phyloP scores from a whole-genome alignment of 2,113 vertebrate species.

The Apodemus sylvaticus region DNA sequence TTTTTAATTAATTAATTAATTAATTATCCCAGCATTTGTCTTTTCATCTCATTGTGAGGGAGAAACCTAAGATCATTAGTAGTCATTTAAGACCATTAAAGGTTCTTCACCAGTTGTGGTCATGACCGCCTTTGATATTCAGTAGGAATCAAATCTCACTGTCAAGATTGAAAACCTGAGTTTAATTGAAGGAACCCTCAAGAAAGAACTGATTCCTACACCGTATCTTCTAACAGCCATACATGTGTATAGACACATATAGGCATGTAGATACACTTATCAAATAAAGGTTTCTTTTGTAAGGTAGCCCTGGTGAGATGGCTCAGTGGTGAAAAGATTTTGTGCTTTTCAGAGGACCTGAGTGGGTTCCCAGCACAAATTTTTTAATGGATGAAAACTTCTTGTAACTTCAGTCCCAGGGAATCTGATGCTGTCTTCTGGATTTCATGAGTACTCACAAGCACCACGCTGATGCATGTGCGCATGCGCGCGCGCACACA shows the following conservation, averaged over 20 bases:
- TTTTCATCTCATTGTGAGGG: not conserved
- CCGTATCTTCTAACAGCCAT: not conserved
- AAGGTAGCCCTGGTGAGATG: not conserved
- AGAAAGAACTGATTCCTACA: not conserved
- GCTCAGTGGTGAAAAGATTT: not conserved
- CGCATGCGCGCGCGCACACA: not conserved
- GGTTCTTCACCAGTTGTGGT: not conserved
- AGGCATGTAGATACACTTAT: not conserved
- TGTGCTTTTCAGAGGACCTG: not conserved
- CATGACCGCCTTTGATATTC: not conserved
- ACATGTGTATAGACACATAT: not conserved
- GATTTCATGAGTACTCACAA: not conserved
- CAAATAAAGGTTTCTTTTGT: not conserved
- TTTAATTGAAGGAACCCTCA: not conserved
- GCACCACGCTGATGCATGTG: too few species aligned
- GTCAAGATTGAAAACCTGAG: not conserved
- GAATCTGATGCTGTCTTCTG: not conserved
- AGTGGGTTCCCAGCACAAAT: not conserved
- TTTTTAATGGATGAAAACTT: too few species aligned
- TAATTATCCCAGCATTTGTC: not conserved
- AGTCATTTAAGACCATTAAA: not conserved
- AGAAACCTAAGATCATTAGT: not conserved
- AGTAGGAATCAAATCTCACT: not conserved
- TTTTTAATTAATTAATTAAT: not conserved
- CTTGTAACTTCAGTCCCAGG: not conserved